These are phyloP conservation scores for Drosophila sulfurigaster DNA, from an alignment of 1,140 invertebrate genomes.

Conservation along the genomic window DNA sequence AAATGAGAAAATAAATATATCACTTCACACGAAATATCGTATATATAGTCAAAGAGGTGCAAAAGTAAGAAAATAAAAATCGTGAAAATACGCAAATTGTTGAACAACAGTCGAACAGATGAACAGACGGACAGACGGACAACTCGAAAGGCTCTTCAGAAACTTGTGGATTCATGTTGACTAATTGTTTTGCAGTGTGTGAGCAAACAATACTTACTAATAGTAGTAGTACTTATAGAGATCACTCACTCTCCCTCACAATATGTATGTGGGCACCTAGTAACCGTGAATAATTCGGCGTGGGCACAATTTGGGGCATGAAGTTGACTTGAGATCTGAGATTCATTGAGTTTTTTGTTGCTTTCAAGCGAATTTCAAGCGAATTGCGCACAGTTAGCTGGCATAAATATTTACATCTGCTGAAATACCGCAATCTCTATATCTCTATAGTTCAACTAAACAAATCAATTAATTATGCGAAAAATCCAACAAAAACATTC, in stretches of 20 bases:
- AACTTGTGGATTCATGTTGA: slow-evolving; percentile 75
- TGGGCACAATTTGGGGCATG: slow-evolving; percentile 46
- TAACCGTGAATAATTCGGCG: slow-evolving; percentile 37
- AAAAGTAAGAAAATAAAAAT: slow-evolving; percentile 16
- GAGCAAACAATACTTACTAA: slow-evolving; percentile 50
- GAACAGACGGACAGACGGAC: slow-evolving; percentile 11
- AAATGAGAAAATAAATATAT: slow-evolving; percentile 43
- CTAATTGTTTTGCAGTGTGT: slow-evolving; percentile 59
- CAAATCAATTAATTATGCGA: slow-evolving; percentile 80
- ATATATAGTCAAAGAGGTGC: slow-evolving; percentile 10
- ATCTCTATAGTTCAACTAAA: slow-evolving; percentile 67
- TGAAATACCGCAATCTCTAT: slow-evolving; percentile 52
- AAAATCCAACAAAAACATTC: slow-evolving; percentile 38
- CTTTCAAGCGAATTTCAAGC: slow-evolving; percentile 60
- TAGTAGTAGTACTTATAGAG: slow-evolving; percentile 26
- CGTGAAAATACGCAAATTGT: slow-evolving; percentile 25
- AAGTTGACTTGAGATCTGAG: slow-evolving; percentile 29
- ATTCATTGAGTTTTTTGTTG: slow-evolving; percentile 25
- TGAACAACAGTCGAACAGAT: slow-evolving; percentile 17
- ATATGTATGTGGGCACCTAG: slow-evolving; percentile 26
- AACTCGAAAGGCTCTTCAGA: slow-evolving; percentile 53
- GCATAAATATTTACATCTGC: slow-evolving; percentile 72
- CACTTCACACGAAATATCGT: slow-evolving; percentile 50
- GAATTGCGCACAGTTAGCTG: slow-evolving; percentile 67
- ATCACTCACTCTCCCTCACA: neutral